Percentiles rank a stretch among this genome's conserved stretches.
phyloP scores from a whole-genome alignment of 2,888 invertebrate genomes.

The Ecliptopera silaceata region DNA sequence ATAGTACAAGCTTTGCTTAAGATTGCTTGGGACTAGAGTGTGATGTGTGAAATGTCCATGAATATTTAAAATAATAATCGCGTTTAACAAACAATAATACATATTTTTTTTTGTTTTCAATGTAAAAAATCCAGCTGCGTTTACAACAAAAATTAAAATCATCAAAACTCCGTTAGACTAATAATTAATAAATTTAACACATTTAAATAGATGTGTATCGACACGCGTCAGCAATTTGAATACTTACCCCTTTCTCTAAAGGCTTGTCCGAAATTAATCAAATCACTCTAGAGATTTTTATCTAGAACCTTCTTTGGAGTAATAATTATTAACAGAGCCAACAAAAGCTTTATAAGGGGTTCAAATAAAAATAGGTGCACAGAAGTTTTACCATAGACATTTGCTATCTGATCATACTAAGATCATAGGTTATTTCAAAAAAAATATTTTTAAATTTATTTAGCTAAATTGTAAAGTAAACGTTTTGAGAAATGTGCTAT shows the following conservation, averaged over 20 bases:
- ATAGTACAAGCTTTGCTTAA: too few relatives aligned
- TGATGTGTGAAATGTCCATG: too few relatives aligned
- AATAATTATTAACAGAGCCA: background rate
- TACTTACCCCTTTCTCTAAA: slow-evolving; percentile 72
- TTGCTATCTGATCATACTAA: too few relatives aligned
- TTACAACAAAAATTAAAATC: slow-evolving; percentile 40
- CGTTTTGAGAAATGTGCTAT: too few relatives aligned
- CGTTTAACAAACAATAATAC: too few relatives aligned
- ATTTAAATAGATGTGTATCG: slow-evolving; percentile 70
- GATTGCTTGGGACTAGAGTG: too few relatives aligned
- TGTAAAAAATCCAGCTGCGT: slow-evolving; percentile 40
- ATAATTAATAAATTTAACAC: slow-evolving; percentile 70
- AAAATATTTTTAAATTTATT: too few relatives aligned
- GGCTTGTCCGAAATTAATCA: slow-evolving; percentile 79
- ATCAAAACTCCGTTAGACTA: slow-evolving; percentile 72
- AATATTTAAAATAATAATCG: too few relatives aligned
- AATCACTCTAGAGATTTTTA: slow-evolving; percentile 73
- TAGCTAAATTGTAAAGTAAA: too few relatives aligned
- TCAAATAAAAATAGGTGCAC: background rate
- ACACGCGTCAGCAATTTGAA: slow-evolving; percentile 79
- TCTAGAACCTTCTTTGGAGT: slow-evolving; percentile 38
- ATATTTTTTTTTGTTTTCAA: background rate
- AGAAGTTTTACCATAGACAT: background rate
- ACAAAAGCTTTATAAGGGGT: background rate
- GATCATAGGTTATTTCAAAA: too few relatives aligned